Conservation (phyloP, 2,888 invertebrate genomes). For the Scaptomyza polygonia region DNA sequence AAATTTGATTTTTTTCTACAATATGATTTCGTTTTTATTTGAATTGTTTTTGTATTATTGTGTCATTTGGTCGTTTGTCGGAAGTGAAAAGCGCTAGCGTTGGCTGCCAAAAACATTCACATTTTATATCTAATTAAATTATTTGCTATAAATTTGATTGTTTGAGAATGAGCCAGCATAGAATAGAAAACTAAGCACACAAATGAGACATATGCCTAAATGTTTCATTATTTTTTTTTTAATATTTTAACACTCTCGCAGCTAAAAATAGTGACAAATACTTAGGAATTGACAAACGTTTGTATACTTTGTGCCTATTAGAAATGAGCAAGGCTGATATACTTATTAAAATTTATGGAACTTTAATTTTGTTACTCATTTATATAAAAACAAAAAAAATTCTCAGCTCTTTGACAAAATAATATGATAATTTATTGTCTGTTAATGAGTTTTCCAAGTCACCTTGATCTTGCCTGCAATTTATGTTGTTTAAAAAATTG, state of each 20-base stretch:
- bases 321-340: background rate
- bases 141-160: too few species aligned
- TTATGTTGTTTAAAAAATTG: too few species aligned
- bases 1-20: background rate
- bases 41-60: background rate
- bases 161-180: conserved; percentile 17
- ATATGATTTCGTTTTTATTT: background rate
- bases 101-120: conserved; percentile 40
- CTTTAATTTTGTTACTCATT: too few species aligned
- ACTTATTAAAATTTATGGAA: too few species aligned
- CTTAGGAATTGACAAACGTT: conserved; percentile 9
- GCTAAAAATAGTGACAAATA: conserved; percentile 23
- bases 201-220: conserved; percentile 8
- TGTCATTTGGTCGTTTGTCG: conserved; percentile 14
- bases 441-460: too few species aligned
- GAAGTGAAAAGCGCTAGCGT: conserved; percentile 29
- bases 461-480: too few species aligned
- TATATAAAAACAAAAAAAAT: too few species aligned
- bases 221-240: conserved; percentile 3
- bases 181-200: conserved; percentile 40
- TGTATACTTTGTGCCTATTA: background rate
- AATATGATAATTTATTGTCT: too few species aligned
- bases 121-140: conserved; percentile 16
- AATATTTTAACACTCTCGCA: conserved; percentile 1
- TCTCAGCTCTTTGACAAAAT: too few species aligned